These are phyloP conservation scores for Montipora foliosa DNA, from an alignment of 64 coral and sea anemone genomes.

Conservation along the genomic window DNA sequence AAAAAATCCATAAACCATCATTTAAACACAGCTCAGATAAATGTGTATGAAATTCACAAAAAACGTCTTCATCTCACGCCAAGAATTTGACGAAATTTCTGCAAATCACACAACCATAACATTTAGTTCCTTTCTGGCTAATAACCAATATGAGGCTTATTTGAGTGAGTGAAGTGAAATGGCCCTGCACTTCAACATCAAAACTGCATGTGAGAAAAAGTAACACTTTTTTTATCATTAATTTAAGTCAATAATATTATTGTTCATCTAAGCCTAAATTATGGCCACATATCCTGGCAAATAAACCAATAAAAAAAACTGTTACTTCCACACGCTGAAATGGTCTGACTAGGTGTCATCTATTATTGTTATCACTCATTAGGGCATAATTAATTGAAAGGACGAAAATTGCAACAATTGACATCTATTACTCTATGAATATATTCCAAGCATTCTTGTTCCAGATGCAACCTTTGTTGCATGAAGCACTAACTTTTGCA, in stretches of 20 bases:
- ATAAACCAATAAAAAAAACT: neutral
- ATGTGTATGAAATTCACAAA: neutral
- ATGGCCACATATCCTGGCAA: neutral
- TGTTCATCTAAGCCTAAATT: neutral
- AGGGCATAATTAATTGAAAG: slow-evolving; percentile 13
- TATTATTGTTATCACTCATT: slow-evolving; percentile 32
- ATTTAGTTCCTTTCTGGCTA: neutral
- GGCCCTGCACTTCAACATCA: neutral
- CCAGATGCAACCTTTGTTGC: neutral
- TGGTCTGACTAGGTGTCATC: neutral
- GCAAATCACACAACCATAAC: neutral
- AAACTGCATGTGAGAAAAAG: neutral
- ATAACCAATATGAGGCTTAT: neutral
- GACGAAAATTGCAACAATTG: slow-evolving; percentile 36
- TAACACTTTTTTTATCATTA: neutral
- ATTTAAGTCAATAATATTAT: neutral
- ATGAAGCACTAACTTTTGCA: neutral
- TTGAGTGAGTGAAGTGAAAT: neutral
- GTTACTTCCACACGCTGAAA: neutral
- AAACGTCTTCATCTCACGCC: neutral
- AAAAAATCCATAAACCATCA: neutral
- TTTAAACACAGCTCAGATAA: neutral
- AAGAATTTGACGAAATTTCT: neutral
- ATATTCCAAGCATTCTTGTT: neutral
- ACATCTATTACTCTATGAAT: neutral